Conservation (phyloP, 2,113 vertebrate genomes). For the Blennius ocellaris region DNA sequence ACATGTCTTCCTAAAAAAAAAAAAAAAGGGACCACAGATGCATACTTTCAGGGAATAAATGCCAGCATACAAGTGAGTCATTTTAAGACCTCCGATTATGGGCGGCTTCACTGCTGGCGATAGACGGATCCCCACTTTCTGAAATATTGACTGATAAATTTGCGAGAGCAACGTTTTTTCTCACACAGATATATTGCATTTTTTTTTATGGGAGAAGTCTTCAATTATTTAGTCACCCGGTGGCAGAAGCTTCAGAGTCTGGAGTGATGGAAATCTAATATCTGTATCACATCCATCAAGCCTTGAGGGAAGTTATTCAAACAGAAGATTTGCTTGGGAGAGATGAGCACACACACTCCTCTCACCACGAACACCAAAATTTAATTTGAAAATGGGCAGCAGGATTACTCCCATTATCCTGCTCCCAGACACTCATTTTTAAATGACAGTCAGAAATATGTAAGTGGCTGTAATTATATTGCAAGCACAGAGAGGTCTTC, state of each 20-base stretch:
- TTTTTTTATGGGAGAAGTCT: slow-evolving; percentile 52
- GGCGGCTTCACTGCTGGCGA: slow-evolving; percentile 13
- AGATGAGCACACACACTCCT: slow-evolving; percentile 31
- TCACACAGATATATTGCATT: slow-evolving; percentile 64
- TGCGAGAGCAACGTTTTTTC: slow-evolving; percentile 57
- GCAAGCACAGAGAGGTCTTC: slow-evolving; percentile 9
- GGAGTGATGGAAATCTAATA: slow-evolving; percentile 79
- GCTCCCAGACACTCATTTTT: slow-evolving; percentile 59
- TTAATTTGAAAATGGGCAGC: slow-evolving; percentile 72
- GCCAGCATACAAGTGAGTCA: slow-evolving; percentile 10
- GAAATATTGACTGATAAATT: slow-evolving; percentile 65
- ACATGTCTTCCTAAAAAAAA: not conserved
- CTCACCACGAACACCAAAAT: slow-evolving; percentile 54
- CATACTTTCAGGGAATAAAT: slow-evolving; percentile 10
- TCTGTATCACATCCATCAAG: slow-evolving; percentile 75
- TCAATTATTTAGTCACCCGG: slow-evolving; percentile 75
- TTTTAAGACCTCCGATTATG: slow-evolving; percentile 26
- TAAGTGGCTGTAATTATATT: slow-evolving; percentile 58
- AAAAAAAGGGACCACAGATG: not conserved
- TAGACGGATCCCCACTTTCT: slow-evolving; percentile 37
- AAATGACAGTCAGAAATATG: slow-evolving; percentile 60
- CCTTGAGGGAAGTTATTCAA: slow-evolving; percentile 61
- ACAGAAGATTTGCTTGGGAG: slow-evolving; percentile 49
- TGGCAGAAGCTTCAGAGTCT: slow-evolving; percentile 66
- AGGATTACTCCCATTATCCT: slow-evolving; percentile 68